Base-by-base conservation (phyloP, 2,888 invertebrate genomes). In the Mesoligia furuncula region DNA sequence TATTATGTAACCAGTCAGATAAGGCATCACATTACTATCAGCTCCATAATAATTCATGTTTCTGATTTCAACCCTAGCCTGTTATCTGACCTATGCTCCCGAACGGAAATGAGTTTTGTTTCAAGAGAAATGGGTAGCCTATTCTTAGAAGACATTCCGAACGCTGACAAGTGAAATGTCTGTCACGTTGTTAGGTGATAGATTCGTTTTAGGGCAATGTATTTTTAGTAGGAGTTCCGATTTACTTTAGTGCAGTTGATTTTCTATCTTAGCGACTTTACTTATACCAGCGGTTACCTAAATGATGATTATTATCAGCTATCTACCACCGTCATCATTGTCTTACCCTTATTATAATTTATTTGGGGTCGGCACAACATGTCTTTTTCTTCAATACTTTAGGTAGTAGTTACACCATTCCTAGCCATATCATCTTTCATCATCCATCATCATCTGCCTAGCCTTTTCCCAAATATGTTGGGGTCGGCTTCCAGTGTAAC, bases 51-150 rank as follows among this genome's bases (percentile, higher is more conserved):
- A 45, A 77, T 4, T 1, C 24, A 36, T n/a, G 36, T 62, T 73
- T 59, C 66, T 20, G 24, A 59, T 67, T 73, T 69, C n/a, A 70
- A 48, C 27, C 17, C 42, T 42, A 42, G 42, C 17, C 20, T 45
- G 45, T 54, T 64, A 31, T 77, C 36, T 39, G 83, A 72, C 78
- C 66, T 83, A 66, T 83, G 64, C 45, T 69, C 66, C 13, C 27
- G 5, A 81, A 77, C 82, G 83, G 81, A 81, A 81, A 79, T 57
- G 70, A 54, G 66, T 57, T 79, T 83, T 15, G 70, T 65, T 62
- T 62, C 69, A 45, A 79, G 27, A 73, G 69, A 79, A 73, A 69
- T 67, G 79, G 20, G 61, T 24, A 39, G 27, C 13, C 27, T 81
- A 83, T 83, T 83, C 69, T 81, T 70, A 62, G 83, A 71, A 61